These are phyloP conservation scores for Menura novaehollandiae DNA, from an alignment of 2,113 vertebrate genomes.

Conservation along the genomic window DNA sequence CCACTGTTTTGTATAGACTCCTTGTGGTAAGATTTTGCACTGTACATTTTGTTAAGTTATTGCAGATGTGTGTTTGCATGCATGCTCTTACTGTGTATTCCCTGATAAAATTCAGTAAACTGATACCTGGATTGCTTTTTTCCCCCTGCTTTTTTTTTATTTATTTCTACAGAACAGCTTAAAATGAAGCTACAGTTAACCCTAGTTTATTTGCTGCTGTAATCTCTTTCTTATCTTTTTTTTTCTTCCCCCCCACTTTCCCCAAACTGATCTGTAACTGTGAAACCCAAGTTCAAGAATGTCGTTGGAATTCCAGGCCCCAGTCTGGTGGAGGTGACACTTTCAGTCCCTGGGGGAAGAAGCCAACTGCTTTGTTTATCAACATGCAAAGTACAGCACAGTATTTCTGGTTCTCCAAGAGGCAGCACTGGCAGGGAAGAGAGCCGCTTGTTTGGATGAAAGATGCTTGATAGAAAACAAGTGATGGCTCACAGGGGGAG, in stretches of 20 bases:
- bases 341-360: slow-evolving; percentile 38
- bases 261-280: slow-evolving; percentile 20
- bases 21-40: slow-evolving; percentile 68
- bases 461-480: slow-evolving; percentile 24
- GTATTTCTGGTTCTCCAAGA: slow-evolving; percentile 44
- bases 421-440: slow-evolving; percentile 34
- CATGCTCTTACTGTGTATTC: neutral
- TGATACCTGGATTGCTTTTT: neutral
- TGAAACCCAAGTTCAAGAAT: slow-evolving; percentile 52
- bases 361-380: slow-evolving; percentile 67
- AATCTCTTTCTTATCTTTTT: neutral
- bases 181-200: neutral
- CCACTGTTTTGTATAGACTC: slow-evolving; percentile 61
- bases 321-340: slow-evolving; percentile 62
- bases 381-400: slow-evolving; percentile 29
- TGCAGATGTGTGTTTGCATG: neutral
- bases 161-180: neutral
- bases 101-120: neutral
- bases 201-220: neutral
- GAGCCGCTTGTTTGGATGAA: neutral
- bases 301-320: slow-evolving; percentile 47
- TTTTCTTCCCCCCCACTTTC: neutral
- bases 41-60: neutral
- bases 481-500: neutral
- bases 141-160: neutral